Percentiles rank a stretch among this genome's conserved stretches.
phyloP scores from a whole-genome alignment of 2,797 vertebrate species.

The Masticophis lateralis region DNA sequence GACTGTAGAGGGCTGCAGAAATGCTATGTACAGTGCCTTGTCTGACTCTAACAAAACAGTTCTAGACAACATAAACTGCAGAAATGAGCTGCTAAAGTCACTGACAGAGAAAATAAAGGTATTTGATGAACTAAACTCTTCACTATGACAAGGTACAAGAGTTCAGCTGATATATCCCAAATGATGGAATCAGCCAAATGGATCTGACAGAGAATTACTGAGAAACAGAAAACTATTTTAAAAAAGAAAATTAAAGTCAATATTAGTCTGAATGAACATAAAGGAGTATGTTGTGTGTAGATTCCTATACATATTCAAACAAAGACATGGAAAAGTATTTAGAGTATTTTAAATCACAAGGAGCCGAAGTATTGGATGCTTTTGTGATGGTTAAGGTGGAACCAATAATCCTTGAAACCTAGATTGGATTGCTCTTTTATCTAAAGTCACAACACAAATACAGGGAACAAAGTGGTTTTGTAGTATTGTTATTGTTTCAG shows the following conservation, averaged over 20 bases:
- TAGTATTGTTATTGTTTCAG: neutral
- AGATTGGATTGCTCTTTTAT: neutral
- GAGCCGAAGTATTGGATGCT: slow-evolving; percentile 12
- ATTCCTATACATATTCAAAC: neutral
- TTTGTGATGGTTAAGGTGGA: slow-evolving; percentile 16
- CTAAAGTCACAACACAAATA: neutral
- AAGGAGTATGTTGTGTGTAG: neutral
- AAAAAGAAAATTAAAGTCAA: slow-evolving; percentile 43
- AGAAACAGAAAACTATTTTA: slow-evolving; percentile 38
- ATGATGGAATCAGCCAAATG: slow-evolving; percentile 1
- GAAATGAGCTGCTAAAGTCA: slow-evolving; percentile 44
- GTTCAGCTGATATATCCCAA: slow-evolving; percentile 40
- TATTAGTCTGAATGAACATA: slow-evolving; percentile 31
- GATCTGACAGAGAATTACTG: slow-evolving; percentile 21
- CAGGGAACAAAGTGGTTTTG: neutral
- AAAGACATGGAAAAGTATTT: neutral
- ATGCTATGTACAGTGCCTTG: neutral
- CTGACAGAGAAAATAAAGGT: slow-evolving; percentile 18
- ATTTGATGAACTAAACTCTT: slow-evolving; percentile 18
- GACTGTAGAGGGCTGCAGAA: slow-evolving; percentile 37
- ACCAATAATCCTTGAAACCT: neutral
- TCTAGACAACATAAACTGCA: slow-evolving; percentile 36
- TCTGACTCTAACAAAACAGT: slow-evolving; percentile 29
- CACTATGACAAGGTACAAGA: neutral
- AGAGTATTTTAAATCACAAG: neutral